phyloP scores from a whole-genome alignment of 2,797 vertebrate species.

The Anabas testudineus region DNA sequence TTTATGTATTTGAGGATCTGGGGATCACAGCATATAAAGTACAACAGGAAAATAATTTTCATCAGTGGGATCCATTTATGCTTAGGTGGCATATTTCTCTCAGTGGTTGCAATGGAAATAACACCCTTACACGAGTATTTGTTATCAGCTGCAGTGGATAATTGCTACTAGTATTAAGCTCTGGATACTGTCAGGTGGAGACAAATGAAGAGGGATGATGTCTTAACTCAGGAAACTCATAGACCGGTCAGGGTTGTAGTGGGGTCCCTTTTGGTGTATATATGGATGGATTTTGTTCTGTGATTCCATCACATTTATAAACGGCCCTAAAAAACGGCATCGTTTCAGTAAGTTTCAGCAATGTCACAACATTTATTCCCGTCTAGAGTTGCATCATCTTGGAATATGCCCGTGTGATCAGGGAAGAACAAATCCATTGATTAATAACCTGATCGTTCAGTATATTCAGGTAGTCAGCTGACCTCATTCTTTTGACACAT shows the following conservation, averaged over 20 bases:
- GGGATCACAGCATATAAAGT: slow-evolving; percentile 14
- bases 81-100: slow-evolving; percentile 60
- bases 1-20: not conserved
- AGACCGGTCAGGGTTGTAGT: not conserved
- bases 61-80: slow-evolving; percentile 59
- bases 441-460: too few species aligned
- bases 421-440: too few species aligned
- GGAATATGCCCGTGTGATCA: too few species aligned
- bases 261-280: not conserved
- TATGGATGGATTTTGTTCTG: too few species aligned
- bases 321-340: too few species aligned
- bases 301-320: too few species aligned
- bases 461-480: too few species aligned
- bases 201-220: not conserved
- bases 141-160: slow-evolving; percentile 9
- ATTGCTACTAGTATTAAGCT: not conserved
- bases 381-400: too few species aligned
- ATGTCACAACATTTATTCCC: too few species aligned
- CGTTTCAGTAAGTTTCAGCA: too few species aligned
- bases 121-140: not conserved
- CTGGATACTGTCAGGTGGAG: not conserved
- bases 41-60: slow-evolving; percentile 28
- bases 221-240: not conserved
- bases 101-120: slow-evolving; percentile 66
- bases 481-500: too few species aligned